Evolutionary conservation across 2,888 invertebrate species (phyloP).

Genomic region (Helleia helle): DNA sequence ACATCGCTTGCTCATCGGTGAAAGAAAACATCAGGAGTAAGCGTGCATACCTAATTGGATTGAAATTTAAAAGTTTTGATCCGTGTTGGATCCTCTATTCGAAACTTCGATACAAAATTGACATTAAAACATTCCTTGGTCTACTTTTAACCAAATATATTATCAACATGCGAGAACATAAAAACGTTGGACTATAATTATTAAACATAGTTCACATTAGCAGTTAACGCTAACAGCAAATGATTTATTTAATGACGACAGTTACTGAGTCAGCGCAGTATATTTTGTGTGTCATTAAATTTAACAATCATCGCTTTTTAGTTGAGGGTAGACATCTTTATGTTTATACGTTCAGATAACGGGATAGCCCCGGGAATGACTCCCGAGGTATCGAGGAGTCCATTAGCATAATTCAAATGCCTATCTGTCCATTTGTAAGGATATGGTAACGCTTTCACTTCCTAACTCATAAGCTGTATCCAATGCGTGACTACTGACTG

Average conservation of each 20-base stretch:
- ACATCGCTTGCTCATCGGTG: too few relatives aligned
- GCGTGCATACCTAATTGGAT: too few relatives aligned
- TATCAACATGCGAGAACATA: too few relatives aligned
- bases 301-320: slow-evolving; percentile 68
- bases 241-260: slow-evolving; percentile 2
- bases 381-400: slow-evolving; percentile 22
- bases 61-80: too few relatives aligned
- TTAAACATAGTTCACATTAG: not conserved
- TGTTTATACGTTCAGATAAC: slow-evolving; percentile 62
- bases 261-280: slow-evolving; percentile 37
- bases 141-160: too few relatives aligned
- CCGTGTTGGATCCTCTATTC: too few relatives aligned
- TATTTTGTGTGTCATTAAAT: slow-evolving; percentile 59
- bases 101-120: too few relatives aligned
- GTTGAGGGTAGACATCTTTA: slow-evolving; percentile 59
- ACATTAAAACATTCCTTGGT: too few relatives aligned
- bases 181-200: not conserved
- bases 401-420: slow-evolving; percentile 32
- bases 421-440: slow-evolving; percentile 6
- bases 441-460: not conserved
- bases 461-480: too few relatives aligned
- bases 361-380: slow-evolving; percentile 23
- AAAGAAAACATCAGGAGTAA: too few relatives aligned
- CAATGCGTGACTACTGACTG: too few relatives aligned
- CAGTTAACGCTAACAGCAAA: not conserved